A percentile compares a stretch with the other conserved stretches of the same genome.
These are phyloP conservation scores for Fundulus diaphanus DNA, from an alignment of 2,797 vertebrate species.

Conservation along the genomic window DNA sequence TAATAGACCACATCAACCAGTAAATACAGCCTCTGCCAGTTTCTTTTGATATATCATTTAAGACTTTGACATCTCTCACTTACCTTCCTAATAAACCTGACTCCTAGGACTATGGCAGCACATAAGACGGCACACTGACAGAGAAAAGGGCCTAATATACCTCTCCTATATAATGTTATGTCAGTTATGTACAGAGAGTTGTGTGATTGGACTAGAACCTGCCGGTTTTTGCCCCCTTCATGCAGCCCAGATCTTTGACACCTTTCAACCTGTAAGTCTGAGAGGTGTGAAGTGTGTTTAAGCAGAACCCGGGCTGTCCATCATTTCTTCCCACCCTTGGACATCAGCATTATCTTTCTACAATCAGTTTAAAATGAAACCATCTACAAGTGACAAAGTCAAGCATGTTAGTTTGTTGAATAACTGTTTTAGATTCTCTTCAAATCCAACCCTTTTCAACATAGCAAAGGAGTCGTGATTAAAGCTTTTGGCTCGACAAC, in stretches of 20 bases:
- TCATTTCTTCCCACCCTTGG: constrained; percentile 20
- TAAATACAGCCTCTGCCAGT: constrained; percentile 15
- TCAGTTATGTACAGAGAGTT: constrained; percentile 28
- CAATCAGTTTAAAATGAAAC: constrained; percentile 14
- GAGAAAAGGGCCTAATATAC: constrained; percentile 18
- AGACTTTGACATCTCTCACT: constrained; percentile 24
- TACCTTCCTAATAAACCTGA: constrained; percentile 17
- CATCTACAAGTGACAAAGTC: constrained; percentile 14
- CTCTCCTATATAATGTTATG: constrained; percentile 34
- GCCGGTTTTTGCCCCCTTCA: constrained; percentile 3
- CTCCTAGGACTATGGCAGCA: background rate
- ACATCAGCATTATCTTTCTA: constrained; percentile 36
- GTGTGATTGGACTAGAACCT: constrained; percentile 5
- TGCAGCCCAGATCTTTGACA: constrained; percentile 26
- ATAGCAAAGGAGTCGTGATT: constrained; percentile 52
- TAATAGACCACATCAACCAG: constrained; percentile 12
- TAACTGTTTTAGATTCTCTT: constrained; percentile 26
- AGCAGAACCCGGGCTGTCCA: constrained; percentile 21
- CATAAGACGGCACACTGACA: constrained; percentile 4
- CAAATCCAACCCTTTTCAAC: constrained; percentile 18
- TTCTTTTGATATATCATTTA: constrained; percentile 19
- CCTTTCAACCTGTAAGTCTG: constrained; percentile 33
- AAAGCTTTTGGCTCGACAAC: constrained; percentile 42
- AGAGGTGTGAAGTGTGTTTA: background rate
- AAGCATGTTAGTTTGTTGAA: constrained; percentile 20